Conservation (phyloP, 2,113 vertebrate species). For the Lepus americanus region DNA sequence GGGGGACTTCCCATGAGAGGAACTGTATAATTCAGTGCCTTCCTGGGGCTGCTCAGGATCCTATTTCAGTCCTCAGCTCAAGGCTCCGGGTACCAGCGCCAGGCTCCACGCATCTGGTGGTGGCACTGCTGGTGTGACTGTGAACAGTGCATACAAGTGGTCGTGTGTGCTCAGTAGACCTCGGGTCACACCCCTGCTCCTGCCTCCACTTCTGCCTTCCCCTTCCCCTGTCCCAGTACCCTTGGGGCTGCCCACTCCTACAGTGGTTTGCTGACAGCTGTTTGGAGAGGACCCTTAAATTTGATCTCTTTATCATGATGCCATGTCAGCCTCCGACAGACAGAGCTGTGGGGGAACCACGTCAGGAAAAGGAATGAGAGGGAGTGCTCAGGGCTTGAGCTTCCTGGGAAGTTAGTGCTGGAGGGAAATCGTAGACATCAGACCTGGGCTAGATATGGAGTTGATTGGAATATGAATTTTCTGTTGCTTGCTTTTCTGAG, state of each 20-base stretch:
- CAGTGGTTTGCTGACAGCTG: too few relatives aligned
- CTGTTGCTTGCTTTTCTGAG: constrained; percentile 3
- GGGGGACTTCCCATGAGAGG: constrained; percentile 38
- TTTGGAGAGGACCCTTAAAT: neutral
- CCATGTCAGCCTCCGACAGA: neutral
- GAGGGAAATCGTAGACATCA: neutral
- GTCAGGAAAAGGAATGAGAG: neutral
- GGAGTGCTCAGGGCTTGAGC: neutral
- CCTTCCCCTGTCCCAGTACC: too few relatives aligned
- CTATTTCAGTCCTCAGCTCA: neutral
- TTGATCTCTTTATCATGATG: neutral
- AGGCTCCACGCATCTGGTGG: neutral
- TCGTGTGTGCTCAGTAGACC: neutral
- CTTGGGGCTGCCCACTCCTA: neutral
- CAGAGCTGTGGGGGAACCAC: neutral
- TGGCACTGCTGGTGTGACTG: neutral
- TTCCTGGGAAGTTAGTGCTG: neutral
- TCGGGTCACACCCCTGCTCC: too few relatives aligned
- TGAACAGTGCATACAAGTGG: neutral
- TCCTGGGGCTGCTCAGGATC: constrained; percentile 22
- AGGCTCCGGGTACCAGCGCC: neutral
- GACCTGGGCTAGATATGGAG: neutral
- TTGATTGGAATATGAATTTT: neutral
- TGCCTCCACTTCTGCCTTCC: neutral
- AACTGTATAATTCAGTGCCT: neutral